phyloP scores from a whole-genome alignment of 1,140 invertebrate genomes.

The Trachymyrmex septentrionalis region DNA sequence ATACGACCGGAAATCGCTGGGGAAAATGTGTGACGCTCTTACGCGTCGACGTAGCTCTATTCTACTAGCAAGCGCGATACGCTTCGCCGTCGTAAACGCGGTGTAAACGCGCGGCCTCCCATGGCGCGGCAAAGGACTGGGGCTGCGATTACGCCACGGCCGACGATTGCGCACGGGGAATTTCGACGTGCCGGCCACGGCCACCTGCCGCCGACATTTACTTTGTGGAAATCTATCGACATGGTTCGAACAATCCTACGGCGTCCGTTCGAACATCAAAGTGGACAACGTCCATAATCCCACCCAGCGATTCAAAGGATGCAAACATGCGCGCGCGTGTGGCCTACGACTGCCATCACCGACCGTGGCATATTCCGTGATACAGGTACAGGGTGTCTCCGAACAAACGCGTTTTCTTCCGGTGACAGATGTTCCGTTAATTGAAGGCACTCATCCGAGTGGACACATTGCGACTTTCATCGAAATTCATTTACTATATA shows the following conservation, averaged over 20 bases:
- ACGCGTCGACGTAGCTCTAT: conserved; percentile 16
- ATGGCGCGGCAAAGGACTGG: conserved; percentile 64
- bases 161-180: conserved; percentile 70
- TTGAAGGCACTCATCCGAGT: not conserved
- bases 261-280: conserved; percentile 76
- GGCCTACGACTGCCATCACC: not conserved
- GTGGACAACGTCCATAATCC: conserved; percentile 77
- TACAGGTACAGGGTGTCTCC: conserved; percentile 11
- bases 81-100: conserved; percentile 52
- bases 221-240: conserved; percentile 77
- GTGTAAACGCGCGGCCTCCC: conserved; percentile 69
- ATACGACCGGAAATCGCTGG: not conserved
- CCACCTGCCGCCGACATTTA: conserved; percentile 76
- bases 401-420: conserved; percentile 34
- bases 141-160: conserved; percentile 68
- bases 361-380: conserved; percentile 23
- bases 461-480: not conserved
- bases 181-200: conserved; percentile 50
- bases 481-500: not conserved
- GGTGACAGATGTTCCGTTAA: not conserved
- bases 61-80: conserved; percentile 52
- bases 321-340: conserved; percentile 24
- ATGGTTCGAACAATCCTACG: conserved; percentile 66
- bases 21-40: conserved; percentile 16
- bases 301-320: conserved; percentile 74